A percentile compares a stretch with the other conserved stretches of the same genome.
These are phyloP conservation scores for Napeogenes inachia DNA, from an alignment of 2,888 invertebrate species.

Conservation along the genomic window DNA sequence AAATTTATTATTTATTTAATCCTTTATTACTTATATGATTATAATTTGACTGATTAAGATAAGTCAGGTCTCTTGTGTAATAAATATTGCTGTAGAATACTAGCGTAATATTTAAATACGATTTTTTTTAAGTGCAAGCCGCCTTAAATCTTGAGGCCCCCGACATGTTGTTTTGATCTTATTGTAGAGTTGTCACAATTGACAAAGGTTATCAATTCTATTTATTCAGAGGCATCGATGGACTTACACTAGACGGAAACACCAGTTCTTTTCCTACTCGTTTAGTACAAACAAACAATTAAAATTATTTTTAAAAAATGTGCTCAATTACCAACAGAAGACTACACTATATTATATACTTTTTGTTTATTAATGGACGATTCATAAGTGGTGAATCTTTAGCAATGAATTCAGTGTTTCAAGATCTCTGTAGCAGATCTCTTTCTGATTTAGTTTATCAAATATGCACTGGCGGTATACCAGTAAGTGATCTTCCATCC, in stretches of 20 bases:
- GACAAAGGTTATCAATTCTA: constrained; percentile 72
- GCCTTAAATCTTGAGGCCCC: constrained; percentile 34
- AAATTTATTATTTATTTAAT: too few relatives aligned
- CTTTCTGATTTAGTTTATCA: constrained; percentile 47
- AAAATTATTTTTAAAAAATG: constrained; percentile 39
- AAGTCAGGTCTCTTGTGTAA: neutral
- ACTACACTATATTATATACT: constrained; percentile 42
- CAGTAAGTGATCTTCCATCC: constrained; percentile 42
- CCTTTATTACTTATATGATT: too few relatives aligned
- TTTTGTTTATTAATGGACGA: constrained; percentile 43
- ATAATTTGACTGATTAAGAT: too few relatives aligned
- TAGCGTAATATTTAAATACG: neutral
- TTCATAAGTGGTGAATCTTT: constrained; percentile 43
- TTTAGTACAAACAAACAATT: constrained; percentile 42
- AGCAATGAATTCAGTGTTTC: constrained; percentile 45
- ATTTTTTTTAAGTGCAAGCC: constrained; percentile 25
- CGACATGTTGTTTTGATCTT: constrained; percentile 73
- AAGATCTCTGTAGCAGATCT: constrained; percentile 49
- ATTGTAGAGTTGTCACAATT: constrained; percentile 60
- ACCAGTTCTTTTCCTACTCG: constrained; percentile 49
- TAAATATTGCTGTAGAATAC: neutral
- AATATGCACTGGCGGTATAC: constrained; percentile 49
- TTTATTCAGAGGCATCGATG: constrained; percentile 58
- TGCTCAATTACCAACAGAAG: constrained; percentile 38
- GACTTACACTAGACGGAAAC: constrained; percentile 60